phyloP scores from a whole-genome alignment of 2,797 vertebrate species.

The Pyrocephalus nanus region DNA sequence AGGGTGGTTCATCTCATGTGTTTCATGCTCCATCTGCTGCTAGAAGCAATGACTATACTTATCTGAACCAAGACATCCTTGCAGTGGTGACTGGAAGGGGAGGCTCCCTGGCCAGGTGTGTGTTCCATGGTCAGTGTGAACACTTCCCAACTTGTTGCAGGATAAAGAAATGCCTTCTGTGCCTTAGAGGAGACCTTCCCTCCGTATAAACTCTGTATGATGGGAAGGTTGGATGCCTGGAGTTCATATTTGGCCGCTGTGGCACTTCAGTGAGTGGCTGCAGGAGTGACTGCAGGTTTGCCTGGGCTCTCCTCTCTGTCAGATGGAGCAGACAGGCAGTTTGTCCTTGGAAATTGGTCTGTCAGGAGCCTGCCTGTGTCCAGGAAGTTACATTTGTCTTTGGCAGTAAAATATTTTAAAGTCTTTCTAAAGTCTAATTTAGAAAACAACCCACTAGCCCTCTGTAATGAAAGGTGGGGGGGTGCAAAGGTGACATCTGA shows the following conservation, averaged over 20 bases:
- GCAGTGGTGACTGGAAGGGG: neutral
- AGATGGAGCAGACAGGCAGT: neutral
- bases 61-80: neutral
- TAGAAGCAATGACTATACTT: neutral
- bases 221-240: neutral
- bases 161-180: neutral
- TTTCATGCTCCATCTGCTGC: neutral
- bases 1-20: accelerated
- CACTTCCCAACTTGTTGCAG: accelerated
- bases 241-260: neutral
- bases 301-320: neutral
- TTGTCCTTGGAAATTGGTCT: neutral
- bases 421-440: too few species aligned
- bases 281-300: neutral
- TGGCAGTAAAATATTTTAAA: neutral
- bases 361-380: neutral
- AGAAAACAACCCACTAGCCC: neutral
- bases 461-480: neutral
- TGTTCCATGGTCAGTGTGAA: neutral
- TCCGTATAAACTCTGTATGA: accelerated
- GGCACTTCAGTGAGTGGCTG: neutral
- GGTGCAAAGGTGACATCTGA: neutral
- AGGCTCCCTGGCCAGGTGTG: neutral
- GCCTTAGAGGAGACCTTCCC: neutral
- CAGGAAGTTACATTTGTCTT: neutral